Percentiles rank a stretch among this genome's conserved stretches.
phyloP scores from a whole-genome alignment of 1,140 invertebrate genomes.

The Formica exsecta region DNA sequence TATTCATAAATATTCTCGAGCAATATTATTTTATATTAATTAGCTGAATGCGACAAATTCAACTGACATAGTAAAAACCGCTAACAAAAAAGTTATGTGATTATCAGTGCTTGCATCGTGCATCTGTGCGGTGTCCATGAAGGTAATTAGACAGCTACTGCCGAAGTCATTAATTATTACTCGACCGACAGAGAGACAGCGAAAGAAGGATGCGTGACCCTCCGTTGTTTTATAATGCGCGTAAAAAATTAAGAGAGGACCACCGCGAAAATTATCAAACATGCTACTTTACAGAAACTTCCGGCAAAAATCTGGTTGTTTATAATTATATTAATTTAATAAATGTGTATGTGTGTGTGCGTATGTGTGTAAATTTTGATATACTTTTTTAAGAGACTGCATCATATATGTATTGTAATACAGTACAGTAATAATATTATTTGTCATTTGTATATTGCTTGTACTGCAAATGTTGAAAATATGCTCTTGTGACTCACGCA shows the following conservation, averaged over 20 bases:
- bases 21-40: conserved; percentile 60
- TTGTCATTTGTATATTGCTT: background rate
- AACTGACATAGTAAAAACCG: conserved; percentile 64
- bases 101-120: conserved; percentile 68
- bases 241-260: conserved; percentile 36
- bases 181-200: conserved; percentile 62
- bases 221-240: conserved; percentile 64
- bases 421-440: background rate
- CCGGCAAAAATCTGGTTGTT: background rate
- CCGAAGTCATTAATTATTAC: conserved; percentile 76
- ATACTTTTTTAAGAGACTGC: background rate
- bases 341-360: background rate
- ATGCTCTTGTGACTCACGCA: background rate
- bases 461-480: background rate
- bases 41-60: conserved; percentile 61
- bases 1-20: background rate
- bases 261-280: conserved; percentile 27
- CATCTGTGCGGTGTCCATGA: conserved; percentile 70
- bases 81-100: conserved; percentile 61
- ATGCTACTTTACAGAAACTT: background rate
- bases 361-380: background rate
- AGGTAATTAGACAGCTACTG: conserved; percentile 78
- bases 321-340: conserved; percentile 17
- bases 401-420: background rate
- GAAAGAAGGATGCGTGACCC: conserved; percentile 67